A percentile compares a stretch with the other conserved stretches of the same genome.
Evolutionary conservation across 64 coral and sea anemone genomes (phyloP).

Genomic region (Catalaphyllia jardinei): DNA sequence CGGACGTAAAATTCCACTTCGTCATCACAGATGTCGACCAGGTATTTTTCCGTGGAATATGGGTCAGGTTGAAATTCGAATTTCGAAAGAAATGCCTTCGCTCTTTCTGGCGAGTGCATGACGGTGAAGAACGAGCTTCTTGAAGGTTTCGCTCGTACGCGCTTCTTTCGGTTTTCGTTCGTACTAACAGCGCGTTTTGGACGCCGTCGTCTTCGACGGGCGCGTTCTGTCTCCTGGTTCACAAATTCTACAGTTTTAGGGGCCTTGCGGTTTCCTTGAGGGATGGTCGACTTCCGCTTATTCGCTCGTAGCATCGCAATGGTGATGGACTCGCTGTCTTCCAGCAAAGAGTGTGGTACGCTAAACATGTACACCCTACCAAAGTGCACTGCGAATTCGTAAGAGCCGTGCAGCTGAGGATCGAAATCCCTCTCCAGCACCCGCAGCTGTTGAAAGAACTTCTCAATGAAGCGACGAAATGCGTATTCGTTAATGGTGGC

Average conservation of each 20-base stretch:
- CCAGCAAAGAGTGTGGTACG: conserved; percentile 77
- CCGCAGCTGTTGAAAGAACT: conserved; percentile 61
- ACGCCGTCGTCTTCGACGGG: background rate
- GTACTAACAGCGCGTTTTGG: background rate
- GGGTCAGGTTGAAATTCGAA: conserved; percentile 2
- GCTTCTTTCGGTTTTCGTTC: conserved; percentile 49
- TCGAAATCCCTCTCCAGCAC: conserved; percentile 75
- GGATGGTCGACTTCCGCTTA: background rate
- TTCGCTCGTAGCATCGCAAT: conserved; percentile 77
- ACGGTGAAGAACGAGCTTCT: conserved; percentile 82
- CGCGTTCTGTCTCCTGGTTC: background rate
- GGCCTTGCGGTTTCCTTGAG: fast-evolving
- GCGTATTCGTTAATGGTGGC: background rate
- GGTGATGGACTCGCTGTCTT: conserved; percentile 80
- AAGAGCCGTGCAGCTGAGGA: conserved; percentile 49
- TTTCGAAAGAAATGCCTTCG: conserved; percentile 28
- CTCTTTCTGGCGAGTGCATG: conserved; percentile 58
- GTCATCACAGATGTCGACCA: conserved; percentile 19
- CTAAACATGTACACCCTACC: conserved; percentile 90
- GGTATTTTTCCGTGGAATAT: background rate
- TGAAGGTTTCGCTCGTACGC: conserved; percentile 64
- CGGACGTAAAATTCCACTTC: conserved; percentile 57
- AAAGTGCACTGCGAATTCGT: conserved; percentile 92
- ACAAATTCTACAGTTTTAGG: background rate
- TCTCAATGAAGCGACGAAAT: conserved; percentile 39